Conservation (phyloP, 2,113 vertebrate genomes). For the Onychostoma macrolepis region DNA sequence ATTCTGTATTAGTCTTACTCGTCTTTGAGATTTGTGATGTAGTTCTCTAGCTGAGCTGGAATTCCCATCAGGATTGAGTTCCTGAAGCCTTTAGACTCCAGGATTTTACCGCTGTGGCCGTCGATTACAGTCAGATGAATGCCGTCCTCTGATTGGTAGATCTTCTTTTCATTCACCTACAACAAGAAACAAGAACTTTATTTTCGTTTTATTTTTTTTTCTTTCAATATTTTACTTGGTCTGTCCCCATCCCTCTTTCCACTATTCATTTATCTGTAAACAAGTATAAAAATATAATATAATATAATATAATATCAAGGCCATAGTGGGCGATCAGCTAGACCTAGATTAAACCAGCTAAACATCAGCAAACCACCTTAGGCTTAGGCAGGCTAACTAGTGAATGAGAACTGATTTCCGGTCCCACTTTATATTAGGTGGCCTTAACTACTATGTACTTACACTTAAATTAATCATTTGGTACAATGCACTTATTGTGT, state of each 20-base stretch:
- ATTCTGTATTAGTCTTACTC: conserved; percentile 74
- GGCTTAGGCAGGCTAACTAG: neutral
- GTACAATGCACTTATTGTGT: too few species aligned
- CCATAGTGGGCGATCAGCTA: neutral
- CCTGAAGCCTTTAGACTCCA: conserved; percentile 81
- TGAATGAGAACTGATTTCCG: neutral
- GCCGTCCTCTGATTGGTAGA: conserved; percentile 85
- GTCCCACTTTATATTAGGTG: too few species aligned
- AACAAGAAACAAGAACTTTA: neutral
- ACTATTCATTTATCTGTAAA: too few species aligned
- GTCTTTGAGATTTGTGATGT: conserved; percentile 80
- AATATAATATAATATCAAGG: neutral
- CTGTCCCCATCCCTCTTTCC: neutral
- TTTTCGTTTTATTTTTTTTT: neutral
- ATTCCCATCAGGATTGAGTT: conserved; percentile 86
- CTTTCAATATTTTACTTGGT: neutral
- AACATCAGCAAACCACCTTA: neutral
- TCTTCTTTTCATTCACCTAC: conserved; percentile 86
- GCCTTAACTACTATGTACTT: too few species aligned
- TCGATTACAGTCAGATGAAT: conserved; percentile 87
- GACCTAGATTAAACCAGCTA: neutral
- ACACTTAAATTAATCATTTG: too few species aligned
- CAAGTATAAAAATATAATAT: too few species aligned
- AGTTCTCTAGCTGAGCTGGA: conserved; percentile 87
- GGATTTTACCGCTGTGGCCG: conserved; percentile 81